Evolutionary conservation across 2,888 invertebrate genomes (phyloP), one percentile per base, ranked within the genome.

Genomic region (Tupiocoris notatus): DNA sequence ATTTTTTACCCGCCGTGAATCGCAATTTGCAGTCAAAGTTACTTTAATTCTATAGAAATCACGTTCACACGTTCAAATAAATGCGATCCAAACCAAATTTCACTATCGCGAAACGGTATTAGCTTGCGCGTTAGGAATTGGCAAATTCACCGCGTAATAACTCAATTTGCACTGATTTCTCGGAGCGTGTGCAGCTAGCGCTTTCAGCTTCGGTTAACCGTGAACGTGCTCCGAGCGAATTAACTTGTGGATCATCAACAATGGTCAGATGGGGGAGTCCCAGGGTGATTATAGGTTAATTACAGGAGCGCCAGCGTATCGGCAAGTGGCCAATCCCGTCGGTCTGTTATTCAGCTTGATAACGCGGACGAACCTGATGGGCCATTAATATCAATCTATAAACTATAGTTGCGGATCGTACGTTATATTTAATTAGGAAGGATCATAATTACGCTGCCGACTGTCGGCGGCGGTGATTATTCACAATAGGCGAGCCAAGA

Each of bases 241-340:
- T 73, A 73, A 73, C 73, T 62, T 61, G 63, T 39, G 24, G 54
- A 63, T 63, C 61, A 63, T 61, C 63, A 73, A 73, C 73, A 73
- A 73, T 54, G 61, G 62, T 73, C 73, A 73, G 39, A 73, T 63
- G 73, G n/a, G 73, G 63, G 73, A 73, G 39, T 73, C 73, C 62
- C 73, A 73, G 73, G 73, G 73, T 73, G 73, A 73, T 73, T 73
- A 73, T 73, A 61, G 63, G 63, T 73, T 54, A 73, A 73, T 73
- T 73, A 63, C 39, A 12, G 67, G 70, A 59, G 39, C 39, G 39
- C 39, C 65, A 25, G 39, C 65, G 20, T 18, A 65, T 17, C 57
- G 57, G 67, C 56, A 67, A 67, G 67, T 67, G 67, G 67, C 21
- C 57, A 6, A 67, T 20, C 1, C 65, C 39, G 18, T 7, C 16